Conservation (phyloP, 2,797 vertebrate genomes). For the Carcharodon carcharias region DNA sequence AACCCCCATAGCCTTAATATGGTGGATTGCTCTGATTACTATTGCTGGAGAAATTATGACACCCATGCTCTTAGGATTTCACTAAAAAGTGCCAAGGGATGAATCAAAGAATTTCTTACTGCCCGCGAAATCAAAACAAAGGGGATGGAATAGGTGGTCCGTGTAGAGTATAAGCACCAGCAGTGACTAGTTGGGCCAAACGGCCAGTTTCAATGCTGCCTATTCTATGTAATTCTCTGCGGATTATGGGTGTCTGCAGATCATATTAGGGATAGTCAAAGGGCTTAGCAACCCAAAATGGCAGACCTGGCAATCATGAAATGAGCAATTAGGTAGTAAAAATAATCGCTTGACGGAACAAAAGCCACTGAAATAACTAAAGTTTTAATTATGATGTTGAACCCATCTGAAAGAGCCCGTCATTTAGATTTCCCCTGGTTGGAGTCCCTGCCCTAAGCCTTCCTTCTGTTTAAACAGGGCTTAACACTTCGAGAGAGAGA, state of each 20-base stretch:
- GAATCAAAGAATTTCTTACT: neutral
- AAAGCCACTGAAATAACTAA: neutral
- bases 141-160: neutral
- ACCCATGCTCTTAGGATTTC: neutral
- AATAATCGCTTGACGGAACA: neutral
- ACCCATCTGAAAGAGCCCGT: neutral
- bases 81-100: neutral
- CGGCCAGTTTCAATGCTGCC: neutral
- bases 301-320: neutral
- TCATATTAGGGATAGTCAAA: neutral
- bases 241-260: neutral
- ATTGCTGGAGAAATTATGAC: neutral
- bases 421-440: neutral
- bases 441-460: neutral
- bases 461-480: neutral
- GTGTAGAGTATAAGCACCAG: neutral
- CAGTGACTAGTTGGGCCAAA: neutral
- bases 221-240: neutral
- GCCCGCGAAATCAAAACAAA: neutral
- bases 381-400: neutral
- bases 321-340: too few species aligned
- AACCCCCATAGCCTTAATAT: neutral
- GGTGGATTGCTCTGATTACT: neutral
- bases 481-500: neutral
- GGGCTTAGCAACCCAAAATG: neutral